Conservation (phyloP, 2,113 vertebrate genomes). For the Rhinichthys klamathensis region DNA sequence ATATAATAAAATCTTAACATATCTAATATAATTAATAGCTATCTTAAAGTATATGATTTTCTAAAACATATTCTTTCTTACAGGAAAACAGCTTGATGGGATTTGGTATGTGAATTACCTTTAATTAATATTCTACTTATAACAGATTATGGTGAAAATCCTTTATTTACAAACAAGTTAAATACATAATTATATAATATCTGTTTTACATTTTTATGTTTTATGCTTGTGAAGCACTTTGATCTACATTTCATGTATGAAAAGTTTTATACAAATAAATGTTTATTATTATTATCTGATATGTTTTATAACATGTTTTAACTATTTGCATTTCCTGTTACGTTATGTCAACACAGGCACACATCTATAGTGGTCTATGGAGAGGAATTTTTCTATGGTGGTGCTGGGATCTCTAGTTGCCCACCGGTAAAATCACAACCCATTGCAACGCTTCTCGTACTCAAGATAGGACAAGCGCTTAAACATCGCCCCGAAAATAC, state of each 20-base stretch:
- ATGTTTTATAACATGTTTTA: no score
- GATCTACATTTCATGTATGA: no score
- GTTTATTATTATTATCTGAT: no score
- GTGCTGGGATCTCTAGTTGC: slow-evolving; percentile 86
- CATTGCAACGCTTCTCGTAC: neutral
- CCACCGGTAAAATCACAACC: slow-evolving; percentile 77
- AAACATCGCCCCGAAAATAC: neutral
- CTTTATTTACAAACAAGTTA: neutral
- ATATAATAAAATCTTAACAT: neutral
- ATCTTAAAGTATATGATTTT: neutral
- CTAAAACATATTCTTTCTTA: slow-evolving; percentile 56
- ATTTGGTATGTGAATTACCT: slow-evolving; percentile 86
- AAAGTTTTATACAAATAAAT: no score
- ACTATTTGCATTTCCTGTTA: neutral
- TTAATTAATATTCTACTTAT: neutral
- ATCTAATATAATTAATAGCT: neutral
- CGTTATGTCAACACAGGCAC: slow-evolving; percentile 75
- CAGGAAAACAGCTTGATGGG: slow-evolving; percentile 97
- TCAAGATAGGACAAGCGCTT: neutral
- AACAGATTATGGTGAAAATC: neutral
- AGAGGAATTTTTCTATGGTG: slow-evolving; percentile 89
- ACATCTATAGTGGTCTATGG: slow-evolving; percentile 89
- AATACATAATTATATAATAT: neutral
- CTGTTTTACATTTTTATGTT: no score
- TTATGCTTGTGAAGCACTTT: no score